These are phyloP conservation scores for Iphiclides podalirius DNA, from an alignment of 2,888 invertebrate genomes.

Conservation along the genomic window DNA sequence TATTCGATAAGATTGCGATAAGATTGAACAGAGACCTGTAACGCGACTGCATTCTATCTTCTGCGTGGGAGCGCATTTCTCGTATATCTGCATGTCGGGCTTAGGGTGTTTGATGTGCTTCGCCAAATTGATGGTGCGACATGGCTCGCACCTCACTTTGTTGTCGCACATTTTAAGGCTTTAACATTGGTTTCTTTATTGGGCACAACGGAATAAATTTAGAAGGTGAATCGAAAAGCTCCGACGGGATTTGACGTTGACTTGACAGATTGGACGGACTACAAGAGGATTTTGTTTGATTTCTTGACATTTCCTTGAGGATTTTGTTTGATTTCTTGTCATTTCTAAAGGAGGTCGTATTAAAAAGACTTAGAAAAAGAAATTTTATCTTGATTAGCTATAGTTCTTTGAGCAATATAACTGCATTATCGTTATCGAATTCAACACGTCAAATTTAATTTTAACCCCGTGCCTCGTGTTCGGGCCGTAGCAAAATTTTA, in stretches of 20 bases:
- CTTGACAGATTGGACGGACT: neutral
- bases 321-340: no score
- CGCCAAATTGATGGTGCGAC: conserved; percentile 69
- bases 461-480: no score
- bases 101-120: conserved; percentile 51
- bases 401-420: no score
- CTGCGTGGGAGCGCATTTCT: conserved; percentile 53
- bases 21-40: conserved; percentile 39
- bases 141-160: conserved; percentile 50
- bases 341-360: no score
- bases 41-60: conserved; percentile 46
- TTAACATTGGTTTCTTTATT: conserved; percentile 10
- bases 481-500: no score
- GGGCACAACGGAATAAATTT: conserved; percentile 17
- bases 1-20: neutral
- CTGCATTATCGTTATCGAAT: no score
- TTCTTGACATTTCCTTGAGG: no score
- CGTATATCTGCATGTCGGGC: conserved; percentile 65
- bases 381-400: no score
- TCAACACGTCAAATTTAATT: no score
- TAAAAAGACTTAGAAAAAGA: no score
- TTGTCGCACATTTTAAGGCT: conserved; percentile 18
- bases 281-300: conserved; percentile 1
- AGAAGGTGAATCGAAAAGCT: neutral
- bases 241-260: conserved; percentile 8